Conservation (phyloP, 2,888 invertebrate genomes). For the Ypsolopha scabrella region DNA sequence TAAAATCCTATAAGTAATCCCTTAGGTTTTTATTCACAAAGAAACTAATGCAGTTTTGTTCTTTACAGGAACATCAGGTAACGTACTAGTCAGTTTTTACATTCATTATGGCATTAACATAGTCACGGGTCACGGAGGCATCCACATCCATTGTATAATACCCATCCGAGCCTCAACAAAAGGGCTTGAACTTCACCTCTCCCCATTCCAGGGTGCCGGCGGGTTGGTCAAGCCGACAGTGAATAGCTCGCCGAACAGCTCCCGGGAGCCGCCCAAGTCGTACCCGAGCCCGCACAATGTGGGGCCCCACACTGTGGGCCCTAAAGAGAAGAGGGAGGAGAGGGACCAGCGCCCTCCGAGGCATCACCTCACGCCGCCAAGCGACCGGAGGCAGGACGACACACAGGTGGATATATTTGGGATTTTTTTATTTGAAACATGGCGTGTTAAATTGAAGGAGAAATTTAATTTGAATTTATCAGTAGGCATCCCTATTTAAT, state of each 20-base stretch:
- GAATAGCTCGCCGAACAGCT: constrained; percentile 27
- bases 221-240: constrained; percentile 69
- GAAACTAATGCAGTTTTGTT: too few species aligned
- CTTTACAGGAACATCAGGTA: too few species aligned
- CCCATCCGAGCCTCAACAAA: too few species aligned
- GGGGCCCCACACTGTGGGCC: background rate
- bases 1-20: too few species aligned
- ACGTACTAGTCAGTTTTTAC: too few species aligned
- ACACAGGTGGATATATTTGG: background rate
- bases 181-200: background rate
- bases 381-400: constrained; percentile 21
- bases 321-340: constrained; percentile 19
- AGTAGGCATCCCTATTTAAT: too few species aligned
- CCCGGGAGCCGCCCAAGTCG: constrained; percentile 14
- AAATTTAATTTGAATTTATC: too few species aligned
- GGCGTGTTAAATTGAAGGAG: too few species aligned
- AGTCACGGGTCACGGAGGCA: too few species aligned
- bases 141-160: too few species aligned
- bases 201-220: constrained; percentile 48
- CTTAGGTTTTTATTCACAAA: too few species aligned
- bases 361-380: constrained; percentile 32
- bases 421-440: background rate
- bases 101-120: too few species aligned
- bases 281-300: constrained; percentile 9
- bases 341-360: constrained; percentile 33